These are phyloP conservation scores for Drosophila paramelanica DNA, from an alignment of 2,888 invertebrate species.

Conservation along the genomic window DNA sequence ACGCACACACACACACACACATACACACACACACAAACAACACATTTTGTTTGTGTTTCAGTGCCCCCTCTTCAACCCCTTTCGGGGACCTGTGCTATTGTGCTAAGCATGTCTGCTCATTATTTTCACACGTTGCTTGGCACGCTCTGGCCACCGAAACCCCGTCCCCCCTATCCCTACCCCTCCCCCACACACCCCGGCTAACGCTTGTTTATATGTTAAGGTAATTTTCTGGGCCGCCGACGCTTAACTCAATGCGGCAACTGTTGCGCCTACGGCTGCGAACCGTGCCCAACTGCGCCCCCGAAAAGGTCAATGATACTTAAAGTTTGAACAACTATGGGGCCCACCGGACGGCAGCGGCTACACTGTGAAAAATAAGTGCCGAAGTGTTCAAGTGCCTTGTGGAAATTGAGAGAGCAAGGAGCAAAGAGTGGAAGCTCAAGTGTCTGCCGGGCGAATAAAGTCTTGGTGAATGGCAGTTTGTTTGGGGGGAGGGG, in stretches of 20 bases:
- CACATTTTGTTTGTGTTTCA: conserved; percentile 24
- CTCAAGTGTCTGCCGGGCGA: conserved; percentile 39
- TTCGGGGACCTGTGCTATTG: conserved; percentile 46
- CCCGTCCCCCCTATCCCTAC: background rate
- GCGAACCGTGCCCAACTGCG: background rate
- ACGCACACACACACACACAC: conserved; percentile 3
- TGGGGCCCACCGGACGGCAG: conserved; percentile 1
- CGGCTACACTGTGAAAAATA: conserved; percentile 24
- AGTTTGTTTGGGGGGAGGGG: background rate
- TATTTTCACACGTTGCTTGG: conserved; percentile 76
- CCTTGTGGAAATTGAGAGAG: conserved; percentile 60
- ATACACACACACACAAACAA: conserved; percentile 5
- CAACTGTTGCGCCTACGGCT: conserved; percentile 71
- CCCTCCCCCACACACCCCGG: background rate
- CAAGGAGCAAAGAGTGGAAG: conserved; percentile 51
- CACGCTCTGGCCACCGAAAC: conserved; percentile 44
- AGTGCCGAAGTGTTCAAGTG: conserved; percentile 67
- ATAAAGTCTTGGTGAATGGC: background rate
- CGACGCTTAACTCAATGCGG: conserved; percentile 62
- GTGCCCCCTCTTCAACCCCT: conserved; percentile 10
- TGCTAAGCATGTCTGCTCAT: conserved; percentile 73
- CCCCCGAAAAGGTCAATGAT: conserved; percentile 70
- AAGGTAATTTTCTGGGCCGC: conserved; percentile 72
- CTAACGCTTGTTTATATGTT: conserved; percentile 66
- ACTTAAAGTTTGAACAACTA: conserved; percentile 74